Evolutionary conservation across 2,113 vertebrate genomes (phyloP), one percentile per base, ranked within the genome.

Genomic region (Rafetus swinhoei): DNA sequence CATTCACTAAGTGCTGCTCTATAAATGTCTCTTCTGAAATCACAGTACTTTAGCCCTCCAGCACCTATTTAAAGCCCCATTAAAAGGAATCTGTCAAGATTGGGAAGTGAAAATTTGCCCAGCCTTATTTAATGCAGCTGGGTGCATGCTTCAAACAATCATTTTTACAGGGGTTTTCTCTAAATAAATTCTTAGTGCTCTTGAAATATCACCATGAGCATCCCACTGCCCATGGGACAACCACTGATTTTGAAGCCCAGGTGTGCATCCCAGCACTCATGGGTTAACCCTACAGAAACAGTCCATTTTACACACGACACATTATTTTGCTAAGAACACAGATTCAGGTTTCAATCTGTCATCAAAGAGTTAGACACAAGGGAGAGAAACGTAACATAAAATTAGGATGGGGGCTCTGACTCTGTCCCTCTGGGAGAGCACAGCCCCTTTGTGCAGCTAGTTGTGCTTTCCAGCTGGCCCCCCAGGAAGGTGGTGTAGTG

Each of bases 1-100:
- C 93, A 50, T 52, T 57, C 91, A 29, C 92, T 22, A 39, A 88
- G 95, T 3, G 92, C 93, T 65, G 91, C 88, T 3, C 1, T 92
- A 91, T 76, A 62, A 94, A 86, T 9, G 9, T 52, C 80, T 82
- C 39, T 54, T 29, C 89, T 54, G 76, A 56, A 88, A 92, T 35
- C 62, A 32, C 57, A 16, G 22, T 0, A 1, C 81, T 86, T 69
- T 1, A 50, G 69, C 81, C 89, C 10, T 7, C 85, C 53, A 14
- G 93, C 65, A 13, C 50, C 90, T 79, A 84, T 82, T 80, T 35
- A 0, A 81, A 5, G 3, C 0, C 86, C 87, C 74, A 79, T 0
- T 0, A 29, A 6, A 15, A 0, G 29, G 27, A 60, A 22, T 39
- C 32, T 53, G 65, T 1, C 0, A 0, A 5, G 11, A 27, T 4